Conservation (phyloP, 2,113 vertebrate genomes). For the Oxyura jamaicensis region DNA sequence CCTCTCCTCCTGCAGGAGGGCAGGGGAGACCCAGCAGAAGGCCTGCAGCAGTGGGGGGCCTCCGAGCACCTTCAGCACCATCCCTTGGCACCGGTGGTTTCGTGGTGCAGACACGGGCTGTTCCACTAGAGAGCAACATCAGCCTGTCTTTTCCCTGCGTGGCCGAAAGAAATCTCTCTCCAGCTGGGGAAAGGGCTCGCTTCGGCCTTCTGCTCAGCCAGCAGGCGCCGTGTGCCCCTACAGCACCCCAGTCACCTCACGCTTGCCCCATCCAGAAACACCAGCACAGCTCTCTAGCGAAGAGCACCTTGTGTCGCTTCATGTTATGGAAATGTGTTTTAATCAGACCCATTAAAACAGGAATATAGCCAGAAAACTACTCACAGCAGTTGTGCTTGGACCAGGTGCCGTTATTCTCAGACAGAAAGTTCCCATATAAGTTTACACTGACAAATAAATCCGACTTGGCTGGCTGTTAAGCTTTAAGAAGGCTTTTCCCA, state of each 20-base stretch:
- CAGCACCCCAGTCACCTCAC: too few relatives aligned
- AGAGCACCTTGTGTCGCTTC: neutral
- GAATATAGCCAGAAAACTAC: neutral
- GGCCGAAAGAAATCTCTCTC: too few relatives aligned
- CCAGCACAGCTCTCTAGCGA: too few relatives aligned
- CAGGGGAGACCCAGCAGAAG: neutral
- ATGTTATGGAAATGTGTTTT: neutral
- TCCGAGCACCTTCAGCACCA: too few relatives aligned
- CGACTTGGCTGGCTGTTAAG: neutral
- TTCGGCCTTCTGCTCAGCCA: neutral
- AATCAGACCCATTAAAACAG: neutral
- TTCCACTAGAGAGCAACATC: conserved; percentile 58
- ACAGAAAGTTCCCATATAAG: neutral
- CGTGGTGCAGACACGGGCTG: neutral
- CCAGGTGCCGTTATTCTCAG: neutral
- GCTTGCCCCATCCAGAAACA: neutral
- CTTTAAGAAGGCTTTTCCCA: neutral
- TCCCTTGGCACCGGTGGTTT: neutral
- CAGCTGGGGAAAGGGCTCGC: neutral
- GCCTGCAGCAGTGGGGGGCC: neutral
- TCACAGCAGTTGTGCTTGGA: neutral
- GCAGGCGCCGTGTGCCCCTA: neutral
- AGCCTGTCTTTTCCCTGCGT: neutral
- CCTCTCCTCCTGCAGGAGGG: neutral
- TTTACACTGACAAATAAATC: neutral